phyloP scores from a whole-genome alignment of 2,113 vertebrate genomes.

The Australoheros scitulus region DNA sequence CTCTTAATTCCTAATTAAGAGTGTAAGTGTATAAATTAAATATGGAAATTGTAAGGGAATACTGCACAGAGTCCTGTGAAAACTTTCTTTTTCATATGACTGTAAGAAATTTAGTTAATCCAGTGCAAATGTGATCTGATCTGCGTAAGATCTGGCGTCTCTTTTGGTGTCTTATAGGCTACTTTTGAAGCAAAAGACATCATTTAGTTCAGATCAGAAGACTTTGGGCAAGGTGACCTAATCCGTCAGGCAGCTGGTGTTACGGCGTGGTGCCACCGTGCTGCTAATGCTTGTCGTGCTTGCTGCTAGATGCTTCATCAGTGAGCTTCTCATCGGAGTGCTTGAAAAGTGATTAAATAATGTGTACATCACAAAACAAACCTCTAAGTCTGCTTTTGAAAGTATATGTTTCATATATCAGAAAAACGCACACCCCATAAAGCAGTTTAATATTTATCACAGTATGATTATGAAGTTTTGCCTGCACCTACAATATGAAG shows the following conservation, averaged over 20 bases:
- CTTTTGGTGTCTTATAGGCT: neutral
- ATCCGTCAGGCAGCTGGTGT: conserved; percentile 68
- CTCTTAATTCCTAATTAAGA: no score
- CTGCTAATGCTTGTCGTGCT: conserved; percentile 73
- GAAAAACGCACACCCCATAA: neutral
- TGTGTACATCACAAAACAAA: neutral
- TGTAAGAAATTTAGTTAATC: neutral
- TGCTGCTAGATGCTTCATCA: conserved; percentile 64
- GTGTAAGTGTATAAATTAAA: no score
- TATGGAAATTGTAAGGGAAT: no score
- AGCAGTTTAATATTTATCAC: neutral
- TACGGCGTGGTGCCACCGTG: conserved; percentile 63
- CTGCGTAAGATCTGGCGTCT: neutral
- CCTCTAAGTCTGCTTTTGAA: neutral
- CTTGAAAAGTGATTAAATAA: conserved; percentile 31
- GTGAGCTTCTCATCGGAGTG: conserved; percentile 55
- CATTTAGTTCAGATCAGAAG: conserved; percentile 15
- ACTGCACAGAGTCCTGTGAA: no score
- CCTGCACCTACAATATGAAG: neutral
- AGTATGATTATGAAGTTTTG: neutral
- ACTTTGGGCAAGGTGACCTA: conserved; percentile 11
- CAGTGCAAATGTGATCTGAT: neutral
- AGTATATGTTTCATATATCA: neutral
- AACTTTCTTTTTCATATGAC: neutral
- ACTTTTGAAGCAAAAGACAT: neutral